Base-by-base conservation (phyloP, 2,888 invertebrate genomes). In the Taphrorychus bicolor region DNA sequence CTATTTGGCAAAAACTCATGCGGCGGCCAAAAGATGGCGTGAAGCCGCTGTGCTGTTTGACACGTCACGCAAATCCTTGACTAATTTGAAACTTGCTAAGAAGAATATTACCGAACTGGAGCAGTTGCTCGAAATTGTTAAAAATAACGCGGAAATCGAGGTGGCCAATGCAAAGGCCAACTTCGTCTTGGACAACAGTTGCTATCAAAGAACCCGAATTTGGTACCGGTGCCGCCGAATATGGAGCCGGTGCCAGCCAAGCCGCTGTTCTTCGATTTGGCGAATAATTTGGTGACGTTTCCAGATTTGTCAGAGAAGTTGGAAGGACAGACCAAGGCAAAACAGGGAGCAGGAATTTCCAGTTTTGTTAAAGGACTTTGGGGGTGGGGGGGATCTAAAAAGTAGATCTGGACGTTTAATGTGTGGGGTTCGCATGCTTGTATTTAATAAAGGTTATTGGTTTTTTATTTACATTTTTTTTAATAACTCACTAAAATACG, bases 261-360 rank as follows among this genome's bases (percentile, higher is more conserved):
- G 80, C 98, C 99, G 0, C 80, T 98, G 65, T 99, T 98, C 87
- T 99, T 98, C 80, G 99, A 99, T 84, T 85, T 99, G 79, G 98
- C 98, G 2, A 88, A 95, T 74, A 98, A 98, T 82, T 94, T 96
- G 81, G 87, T 98, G 2, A 90, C 92, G 80, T 89, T 93, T 72
- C 94, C 94, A 0, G 88, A 90, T 74, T 80, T 94, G 73, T 88
- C 90, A 40, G 91, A 92, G 68, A 91, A 92, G 80, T 83, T 91
- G n/a, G 90, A 90, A 54, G 88, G 87, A 7, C 83, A 84, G 9
- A 88, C 88, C 69, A 88, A 85, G 70, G 88, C 89, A 78, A 88
- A 89, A 70, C 87, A 88, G 69, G 87, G 87, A 3, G 87, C 88
- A 24, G 95, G 96, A 1, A 87, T 98, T 73, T 93, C 95, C 52